A percentile compares a stretch with the other conserved stretches of the same genome.
These are phyloP conservation scores for Gadus chalcogrammus DNA, from an alignment of 2,113 vertebrate genomes.

Conservation along the genomic window DNA sequence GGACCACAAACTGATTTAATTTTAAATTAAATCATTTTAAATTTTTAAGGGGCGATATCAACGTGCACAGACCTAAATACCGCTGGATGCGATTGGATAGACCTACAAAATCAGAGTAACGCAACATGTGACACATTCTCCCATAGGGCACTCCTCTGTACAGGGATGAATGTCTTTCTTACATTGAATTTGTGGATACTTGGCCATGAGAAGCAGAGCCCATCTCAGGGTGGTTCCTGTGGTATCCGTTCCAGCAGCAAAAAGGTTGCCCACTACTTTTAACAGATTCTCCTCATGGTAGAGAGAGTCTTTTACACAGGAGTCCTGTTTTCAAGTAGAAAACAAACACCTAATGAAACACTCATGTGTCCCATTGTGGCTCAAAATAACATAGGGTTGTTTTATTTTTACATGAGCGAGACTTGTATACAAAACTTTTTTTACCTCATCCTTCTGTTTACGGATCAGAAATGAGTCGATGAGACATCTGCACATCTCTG, in stretches of 20 bases:
- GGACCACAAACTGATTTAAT: too few species aligned
- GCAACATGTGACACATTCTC: too few species aligned
- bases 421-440: neutral
- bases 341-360: neutral
- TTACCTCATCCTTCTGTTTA: conserved; percentile 54
- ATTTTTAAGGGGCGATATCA: too few species aligned
- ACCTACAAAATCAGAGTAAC: too few species aligned
- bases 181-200: conserved; percentile 72
- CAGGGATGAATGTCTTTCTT: neutral
- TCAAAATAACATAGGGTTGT: neutral
- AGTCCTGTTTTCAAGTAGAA: conserved; percentile 23
- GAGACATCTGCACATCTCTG: conserved; percentile 46
- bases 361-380: neutral
- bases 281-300: conserved; percentile 56
- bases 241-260: conserved; percentile 68
- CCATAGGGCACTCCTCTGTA: too few species aligned
- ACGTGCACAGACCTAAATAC: too few species aligned
- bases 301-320: conserved; percentile 14
- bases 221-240: conserved; percentile 58
- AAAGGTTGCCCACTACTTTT: conserved; percentile 44
- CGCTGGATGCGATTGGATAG: too few species aligned
- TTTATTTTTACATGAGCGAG: too few species aligned
- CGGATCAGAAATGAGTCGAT: conserved; percentile 62
- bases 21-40: too few species aligned
- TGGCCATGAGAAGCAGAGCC: conserved; percentile 64